Evolutionary conservation across 2,113 vertebrate genomes (phyloP).

Genomic region (Motacilla alba): DNA sequence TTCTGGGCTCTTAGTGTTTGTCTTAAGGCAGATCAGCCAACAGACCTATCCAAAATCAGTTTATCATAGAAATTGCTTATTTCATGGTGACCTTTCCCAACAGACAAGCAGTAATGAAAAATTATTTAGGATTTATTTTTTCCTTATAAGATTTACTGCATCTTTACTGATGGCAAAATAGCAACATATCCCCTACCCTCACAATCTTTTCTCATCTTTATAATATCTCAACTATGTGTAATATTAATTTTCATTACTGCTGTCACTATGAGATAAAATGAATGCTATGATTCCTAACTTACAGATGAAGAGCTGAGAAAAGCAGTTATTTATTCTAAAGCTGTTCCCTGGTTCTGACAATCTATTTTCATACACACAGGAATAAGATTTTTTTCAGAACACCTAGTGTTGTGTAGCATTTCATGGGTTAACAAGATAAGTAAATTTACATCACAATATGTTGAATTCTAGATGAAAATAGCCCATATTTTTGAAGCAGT

Average conservation of each 20-base stretch:
- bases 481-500: not conserved
- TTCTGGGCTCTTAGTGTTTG: not conserved
- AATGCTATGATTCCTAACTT: not conserved
- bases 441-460: not conserved
- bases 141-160: not conserved
- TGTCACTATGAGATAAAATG: not conserved
- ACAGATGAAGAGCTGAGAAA: not conserved
- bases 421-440: not conserved
- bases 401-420: not conserved
- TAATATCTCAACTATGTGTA: not conserved
- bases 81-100: not conserved
- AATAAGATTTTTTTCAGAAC: not conserved
- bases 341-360: not conserved
- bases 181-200: not conserved
- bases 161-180: not conserved
- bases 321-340: not conserved
- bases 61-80: not conserved
- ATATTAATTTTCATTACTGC: not conserved
- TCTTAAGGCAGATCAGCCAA: not conserved
- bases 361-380: not conserved
- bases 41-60: not conserved
- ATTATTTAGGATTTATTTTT: not conserved
- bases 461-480: not conserved
- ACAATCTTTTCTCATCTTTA: not conserved
- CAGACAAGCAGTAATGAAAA: not conserved